phyloP scores from a whole-genome alignment of 1,140 invertebrate genomes.

The Caenorhabditis inopinata region DNA sequence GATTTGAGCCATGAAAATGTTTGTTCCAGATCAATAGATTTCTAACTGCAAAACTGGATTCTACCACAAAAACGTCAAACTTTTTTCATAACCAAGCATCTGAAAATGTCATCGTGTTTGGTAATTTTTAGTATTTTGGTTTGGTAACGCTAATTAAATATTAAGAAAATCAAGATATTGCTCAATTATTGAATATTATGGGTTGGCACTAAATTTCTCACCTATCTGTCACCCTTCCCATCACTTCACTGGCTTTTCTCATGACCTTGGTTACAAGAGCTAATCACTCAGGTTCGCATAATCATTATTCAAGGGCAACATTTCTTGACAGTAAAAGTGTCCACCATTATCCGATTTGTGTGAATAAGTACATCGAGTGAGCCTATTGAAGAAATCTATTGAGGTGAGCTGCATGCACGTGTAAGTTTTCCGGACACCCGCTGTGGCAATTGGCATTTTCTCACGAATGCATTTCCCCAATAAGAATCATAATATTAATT shows the following conservation, averaged over 20 bases:
- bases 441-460: slow-evolving; percentile 16
- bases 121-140: no score
- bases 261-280: neutral
- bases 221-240: neutral
- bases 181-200: no score
- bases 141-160: no score
- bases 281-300: slow-evolving; percentile 13
- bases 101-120: no score
- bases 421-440: neutral
- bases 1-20: no score
- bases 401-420: neutral
- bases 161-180: no score
- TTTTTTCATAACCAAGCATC: no score
- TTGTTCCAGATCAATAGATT: no score
- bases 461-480: neutral
- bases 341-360: slow-evolving; percentile 20
- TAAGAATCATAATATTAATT: neutral
- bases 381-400: neutral
- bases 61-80: no score
- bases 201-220: no score
- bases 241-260: neutral
- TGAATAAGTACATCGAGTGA: slow-evolving; percentile 16
- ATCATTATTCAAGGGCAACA: slow-evolving; percentile 22
- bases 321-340: neutral
- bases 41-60: no score